A percentile compares a stretch with the other conserved stretches of the same genome.
Evolutionary conservation across 2,113 vertebrate genomes (phyloP).

Genomic region (Ciconia stormi): DNA sequence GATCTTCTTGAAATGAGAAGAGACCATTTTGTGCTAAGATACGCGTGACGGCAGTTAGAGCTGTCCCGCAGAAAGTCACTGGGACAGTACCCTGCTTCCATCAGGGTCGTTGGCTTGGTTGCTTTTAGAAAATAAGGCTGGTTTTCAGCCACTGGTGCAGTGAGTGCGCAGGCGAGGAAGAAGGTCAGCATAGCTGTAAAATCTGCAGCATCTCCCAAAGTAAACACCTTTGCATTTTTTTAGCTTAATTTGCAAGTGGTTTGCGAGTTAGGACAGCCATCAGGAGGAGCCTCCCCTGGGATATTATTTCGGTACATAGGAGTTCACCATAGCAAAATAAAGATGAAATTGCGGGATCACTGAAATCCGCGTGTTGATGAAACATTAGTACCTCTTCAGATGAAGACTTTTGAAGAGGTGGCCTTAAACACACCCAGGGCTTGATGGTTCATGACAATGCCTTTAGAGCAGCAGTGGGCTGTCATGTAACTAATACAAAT

Average conservation of each 20-base stretch:
- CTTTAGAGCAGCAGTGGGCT: not conserved
- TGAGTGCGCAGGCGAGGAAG: not conserved
- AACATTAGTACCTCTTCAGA: not conserved
- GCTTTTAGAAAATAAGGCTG: not conserved
- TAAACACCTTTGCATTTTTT: not conserved
- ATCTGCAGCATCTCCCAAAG: not conserved
- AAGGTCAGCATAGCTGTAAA: rapidly evolving
- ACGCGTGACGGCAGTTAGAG: not conserved
- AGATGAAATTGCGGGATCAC: not conserved
- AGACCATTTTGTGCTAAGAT: not conserved
- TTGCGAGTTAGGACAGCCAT: not conserved
- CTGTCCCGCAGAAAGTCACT: not conserved
- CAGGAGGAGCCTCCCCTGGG: not conserved
- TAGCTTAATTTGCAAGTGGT: not conserved
- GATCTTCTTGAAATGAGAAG: not conserved
- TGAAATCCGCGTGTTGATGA: rapidly evolving
- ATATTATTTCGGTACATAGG: not conserved
- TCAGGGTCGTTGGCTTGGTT: not conserved
- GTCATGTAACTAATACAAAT: slow-evolving; percentile 17
- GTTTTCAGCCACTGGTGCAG: not conserved
- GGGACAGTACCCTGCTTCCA: not conserved
- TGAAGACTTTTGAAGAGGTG: not conserved
- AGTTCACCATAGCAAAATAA: not conserved
- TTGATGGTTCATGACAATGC: not conserved
- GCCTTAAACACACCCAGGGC: not conserved